Evolutionary conservation across 2,113 vertebrate genomes (phyloP).

Genomic region (Nerophis ophidion): DNA sequence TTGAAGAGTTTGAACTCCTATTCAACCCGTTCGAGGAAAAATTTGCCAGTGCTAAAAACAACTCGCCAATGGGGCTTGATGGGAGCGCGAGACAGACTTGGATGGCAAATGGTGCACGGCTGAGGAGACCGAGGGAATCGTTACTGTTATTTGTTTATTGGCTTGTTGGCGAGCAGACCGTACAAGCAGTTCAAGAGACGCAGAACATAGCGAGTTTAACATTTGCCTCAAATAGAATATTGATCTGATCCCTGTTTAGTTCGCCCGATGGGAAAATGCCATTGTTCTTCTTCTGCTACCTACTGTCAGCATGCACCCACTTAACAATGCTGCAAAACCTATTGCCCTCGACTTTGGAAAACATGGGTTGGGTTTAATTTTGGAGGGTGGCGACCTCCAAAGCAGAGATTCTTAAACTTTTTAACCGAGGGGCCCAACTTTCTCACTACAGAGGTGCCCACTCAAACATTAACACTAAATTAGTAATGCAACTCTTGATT

Average conservation of each 20-base stretch:
- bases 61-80: not conserved
- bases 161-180: constrained; percentile 3
- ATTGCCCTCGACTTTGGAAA: not conserved
- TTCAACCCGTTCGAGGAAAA: constrained; percentile 8
- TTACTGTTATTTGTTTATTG: constrained; percentile 1
- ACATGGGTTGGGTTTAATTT: too few species aligned
- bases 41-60: not conserved
- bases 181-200: not conserved
- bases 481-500: too few species aligned
- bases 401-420: too few species aligned
- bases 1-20: constrained; percentile 18
- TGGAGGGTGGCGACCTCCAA: too few species aligned
- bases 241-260: not conserved
- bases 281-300: not conserved
- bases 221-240: constrained; percentile 1
- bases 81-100: constrained; percentile 1
- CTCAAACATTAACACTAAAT: too few species aligned
- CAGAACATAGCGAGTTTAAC: constrained; percentile 1
- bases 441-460: too few species aligned
- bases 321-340: not conserved
- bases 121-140: not conserved
- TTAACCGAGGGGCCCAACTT: too few species aligned
- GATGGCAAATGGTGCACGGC: not conserved
- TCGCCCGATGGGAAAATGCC: not conserved
- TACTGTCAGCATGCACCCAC: not conserved